Base-by-base conservation (phyloP, 2,888 invertebrate species). In the Ashinkailepas kermadecensis region DNA sequence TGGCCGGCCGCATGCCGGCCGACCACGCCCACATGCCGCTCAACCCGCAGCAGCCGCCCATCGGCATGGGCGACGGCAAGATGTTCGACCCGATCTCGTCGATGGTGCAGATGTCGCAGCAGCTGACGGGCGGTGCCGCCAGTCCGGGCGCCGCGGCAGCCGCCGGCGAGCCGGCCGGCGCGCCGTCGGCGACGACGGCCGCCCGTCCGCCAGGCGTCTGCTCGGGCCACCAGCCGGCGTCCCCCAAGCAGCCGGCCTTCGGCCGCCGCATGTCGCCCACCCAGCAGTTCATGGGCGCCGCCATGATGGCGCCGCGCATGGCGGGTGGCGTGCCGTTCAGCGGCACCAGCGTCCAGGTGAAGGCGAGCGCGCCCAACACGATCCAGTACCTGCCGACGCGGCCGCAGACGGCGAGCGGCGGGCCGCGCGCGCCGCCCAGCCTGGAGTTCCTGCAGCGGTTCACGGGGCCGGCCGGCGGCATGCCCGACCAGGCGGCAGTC, bases 321-420 rank as follows among this genome's bases (percentile, higher is more conserved):
- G 91, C 91, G 90, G 92, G 92, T 81, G 83, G 65, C 58, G 85
- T 83, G 23, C 83, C 84, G 64, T 81, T 82, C 67, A 80, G 82
- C 65, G 83, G 83, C 65, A 84, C 82, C 80, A 83, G 83, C 79
- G 83, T 83, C 64, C 81, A 84, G 89, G 96, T 98, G 57, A 97
- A 97, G 88, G 94, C 97, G 15, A 96, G 95, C 88, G 96, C 97
- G 18, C 97, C 98, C 0, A 98, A 98, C 88, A 98, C 98, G 65
- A 98, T 98, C 87, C 97, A 98, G 90, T 98, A 98, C 90, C 91
- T 97, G 88, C 98, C 98, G 54, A 95, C 96, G 81, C 91, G 96
- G 88, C 95, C 97, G n/a, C 95, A 95, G 87, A 91, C 92, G 18
- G 91, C 91, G 86, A 90, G 91, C 83, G 89, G 90, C 59, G 92